These are phyloP conservation scores for Pimephales promelas DNA, from an alignment of 2,113 vertebrate genomes.

Conservation along the genomic window DNA sequence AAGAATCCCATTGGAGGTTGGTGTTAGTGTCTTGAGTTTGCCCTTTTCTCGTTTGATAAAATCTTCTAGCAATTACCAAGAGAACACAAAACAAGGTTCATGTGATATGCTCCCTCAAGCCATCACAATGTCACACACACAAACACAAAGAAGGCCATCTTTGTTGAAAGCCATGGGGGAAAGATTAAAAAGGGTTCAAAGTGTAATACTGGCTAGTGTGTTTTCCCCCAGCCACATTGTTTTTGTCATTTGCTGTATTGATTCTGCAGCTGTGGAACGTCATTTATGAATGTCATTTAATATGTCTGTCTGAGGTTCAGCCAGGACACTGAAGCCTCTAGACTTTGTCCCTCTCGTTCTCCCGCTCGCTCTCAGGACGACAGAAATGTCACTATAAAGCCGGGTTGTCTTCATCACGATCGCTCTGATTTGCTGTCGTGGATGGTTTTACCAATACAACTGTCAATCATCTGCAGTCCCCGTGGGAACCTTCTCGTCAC, in stretches of 20 bases:
- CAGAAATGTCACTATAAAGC: constrained; percentile 38
- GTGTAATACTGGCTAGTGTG: background rate
- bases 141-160: constrained; percentile 38
- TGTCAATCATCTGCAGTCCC: constrained; percentile 40
- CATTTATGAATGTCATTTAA: constrained; percentile 40
- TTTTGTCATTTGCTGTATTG: constrained; percentile 33
- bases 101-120: constrained; percentile 24
- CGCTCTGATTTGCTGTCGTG: constrained; percentile 19
- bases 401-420: background rate
- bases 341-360: background rate
- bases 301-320: constrained; percentile 8
- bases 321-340: constrained; percentile 24
- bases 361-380: constrained; percentile 3
- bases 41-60: constrained; percentile 29
- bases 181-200: constrained; percentile 30
- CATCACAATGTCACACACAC: background rate
- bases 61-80: constrained; percentile 41
- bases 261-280: constrained; percentile 14
- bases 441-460: constrained; percentile 20
- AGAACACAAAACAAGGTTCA: constrained; percentile 45
- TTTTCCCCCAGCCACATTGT: background rate
- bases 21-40: constrained; percentile 12
- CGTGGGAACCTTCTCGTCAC: background rate
- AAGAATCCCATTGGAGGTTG: background rate
- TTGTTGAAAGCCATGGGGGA: constrained; percentile 40